Evolutionary conservation across 1,140 invertebrate species (phyloP).

Genomic region (Rhynchophorus ferrugineus): DNA sequence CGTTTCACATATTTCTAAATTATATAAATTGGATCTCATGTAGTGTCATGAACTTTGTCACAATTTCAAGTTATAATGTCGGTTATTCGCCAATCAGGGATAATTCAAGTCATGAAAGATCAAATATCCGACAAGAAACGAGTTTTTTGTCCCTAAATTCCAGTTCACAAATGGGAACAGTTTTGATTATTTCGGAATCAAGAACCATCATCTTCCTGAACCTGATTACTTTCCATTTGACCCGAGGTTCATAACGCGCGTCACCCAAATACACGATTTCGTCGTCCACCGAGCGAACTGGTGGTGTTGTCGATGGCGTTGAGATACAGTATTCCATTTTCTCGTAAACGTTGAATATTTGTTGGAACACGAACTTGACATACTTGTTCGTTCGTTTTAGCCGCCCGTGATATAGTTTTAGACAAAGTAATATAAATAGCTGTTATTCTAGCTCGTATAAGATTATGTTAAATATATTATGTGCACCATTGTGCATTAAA

Average conservation of each 20-base stretch:
- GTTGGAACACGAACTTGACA: conserved; percentile 1
- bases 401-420: not conserved
- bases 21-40: too few relatives aligned
- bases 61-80: too few relatives aligned
- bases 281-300: not conserved
- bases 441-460: too few relatives aligned
- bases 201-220: not conserved
- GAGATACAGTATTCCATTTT: not conserved
- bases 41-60: too few relatives aligned
- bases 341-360: conserved; percentile 1
- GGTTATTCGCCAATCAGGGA: too few relatives aligned
- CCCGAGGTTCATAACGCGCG: not conserved
- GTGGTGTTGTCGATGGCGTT: not conserved
- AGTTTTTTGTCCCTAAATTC: not conserved
- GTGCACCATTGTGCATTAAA: too few relatives aligned
- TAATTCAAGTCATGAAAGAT: not conserved
- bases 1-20: too few relatives aligned
- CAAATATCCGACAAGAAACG: not conserved
- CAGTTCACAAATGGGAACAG: not conserved
- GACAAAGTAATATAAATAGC: too few relatives aligned
- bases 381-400: not conserved
- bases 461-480: too few relatives aligned
- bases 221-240: not conserved
- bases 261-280: not conserved
- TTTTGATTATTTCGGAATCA: not conserved